Base-by-base conservation (phyloP, 2,797 vertebrate genomes). In the Darevskia mixta region DNA sequence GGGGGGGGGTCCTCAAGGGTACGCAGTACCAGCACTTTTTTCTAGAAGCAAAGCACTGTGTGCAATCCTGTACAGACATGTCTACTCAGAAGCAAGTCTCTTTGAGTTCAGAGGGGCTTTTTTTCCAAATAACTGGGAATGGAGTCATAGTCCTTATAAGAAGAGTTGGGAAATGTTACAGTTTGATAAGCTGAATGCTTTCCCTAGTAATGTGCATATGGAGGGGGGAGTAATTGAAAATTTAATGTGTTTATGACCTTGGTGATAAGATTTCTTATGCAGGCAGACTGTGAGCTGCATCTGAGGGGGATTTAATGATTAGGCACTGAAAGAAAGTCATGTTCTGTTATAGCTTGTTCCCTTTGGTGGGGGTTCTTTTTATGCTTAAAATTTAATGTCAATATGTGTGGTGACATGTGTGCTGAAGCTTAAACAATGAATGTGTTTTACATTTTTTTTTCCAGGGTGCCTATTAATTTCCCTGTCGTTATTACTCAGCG, bases 221-320 rank as follows among this genome's bases (percentile, higher is more conserved):
- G 45, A 55, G 35, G 23, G 13, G 10, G 43, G 32, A 32, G 25
- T 27, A 86, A 79, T 69, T 49, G 45, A 71, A 78, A 71, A 35
- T 71, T 58, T 69, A 71, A 86, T 79, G 64, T 79, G 76, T 38
- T 86, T 79, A 71, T 79, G 29, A 11, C n/a, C 29, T 79, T 38
- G n/a, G 23, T 64, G 38, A 15, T 71, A 79, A 55, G 64, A 35
- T 35, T 55, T 86, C n/a, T 55, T 2, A 27, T 38, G 64, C 35
- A 55, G 77, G 23, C 64, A 71, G n/a, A 32, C 76, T 86, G 20
- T 69, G 64, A 79, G n/a, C 76, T 79, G 61, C 41, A 79, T 67
- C 20, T 55, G 66, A 86, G 13, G 55, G 77, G 66, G 64, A 71
- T 79, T 71, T 86, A 79, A 86, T 79, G 45, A 86, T 49, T 49